These are phyloP conservation scores for Pogonus chalceus DNA, from an alignment of 1,140 invertebrate genomes.

Conservation along the genomic window DNA sequence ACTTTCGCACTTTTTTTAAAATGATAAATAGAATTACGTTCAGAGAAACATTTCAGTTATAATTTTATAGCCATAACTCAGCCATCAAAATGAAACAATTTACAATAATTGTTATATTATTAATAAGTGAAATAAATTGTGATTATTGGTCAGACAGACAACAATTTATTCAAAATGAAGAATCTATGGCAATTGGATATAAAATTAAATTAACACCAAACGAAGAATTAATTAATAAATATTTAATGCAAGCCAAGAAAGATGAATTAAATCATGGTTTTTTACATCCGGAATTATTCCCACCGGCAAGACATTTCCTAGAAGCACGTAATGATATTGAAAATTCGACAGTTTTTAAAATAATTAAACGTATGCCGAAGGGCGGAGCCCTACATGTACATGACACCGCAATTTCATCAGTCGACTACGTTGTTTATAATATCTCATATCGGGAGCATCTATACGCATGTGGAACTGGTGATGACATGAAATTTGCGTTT, in stretches of 20 bases:
- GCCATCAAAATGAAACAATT: too few relatives aligned
- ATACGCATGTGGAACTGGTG: constrained; percentile 48
- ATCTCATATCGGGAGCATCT: constrained; percentile 58
- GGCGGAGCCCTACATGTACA: constrained; percentile 64
- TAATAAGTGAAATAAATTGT: too few relatives aligned
- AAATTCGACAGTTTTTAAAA: constrained; percentile 54
- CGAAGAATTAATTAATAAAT: constrained; percentile 51
- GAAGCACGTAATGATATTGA: constrained; percentile 48
- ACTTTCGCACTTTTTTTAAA: too few relatives aligned
- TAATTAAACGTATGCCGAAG: constrained; percentile 61
- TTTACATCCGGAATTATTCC: constrained; percentile 45
- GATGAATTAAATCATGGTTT: constrained; percentile 50
- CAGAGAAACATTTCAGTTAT: too few relatives aligned
- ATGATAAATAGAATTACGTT: too few relatives aligned
- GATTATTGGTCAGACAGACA: constrained; percentile 38
- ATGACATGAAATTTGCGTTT: constrained; percentile 29
- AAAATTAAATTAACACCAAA: constrained; percentile 39
- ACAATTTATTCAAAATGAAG: constrained; percentile 32
- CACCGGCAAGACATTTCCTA: constrained; percentile 58
- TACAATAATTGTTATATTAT: too few relatives aligned
- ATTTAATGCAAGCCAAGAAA: constrained; percentile 54
- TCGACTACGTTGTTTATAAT: constrained; percentile 57
- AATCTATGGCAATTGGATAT: constrained; percentile 36
- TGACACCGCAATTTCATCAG: constrained; percentile 51
- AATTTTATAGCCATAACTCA: too few relatives aligned